Base-by-base conservation (phyloP, 2,797 vertebrate species). In the Lates japonicus region DNA sequence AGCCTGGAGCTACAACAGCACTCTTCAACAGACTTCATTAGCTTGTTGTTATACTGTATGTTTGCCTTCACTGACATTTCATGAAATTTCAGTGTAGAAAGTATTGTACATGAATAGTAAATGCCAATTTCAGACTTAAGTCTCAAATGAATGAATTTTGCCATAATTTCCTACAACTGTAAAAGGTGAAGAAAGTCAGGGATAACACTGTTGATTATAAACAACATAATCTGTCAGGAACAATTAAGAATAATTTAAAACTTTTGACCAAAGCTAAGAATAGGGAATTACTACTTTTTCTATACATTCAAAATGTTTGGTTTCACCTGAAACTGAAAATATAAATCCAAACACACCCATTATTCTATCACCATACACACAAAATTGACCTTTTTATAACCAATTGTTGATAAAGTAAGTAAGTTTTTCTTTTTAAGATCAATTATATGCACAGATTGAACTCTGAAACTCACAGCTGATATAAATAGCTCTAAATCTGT, bases 351-450 rank as follows among this genome's bases (percentile, higher is more conserved):
- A 51, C 20, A 51, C 20, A 11, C 6, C 20, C 8, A 22, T 22
- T 11, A 4, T 51, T 22, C 20, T 51, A 51, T n/a, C 19, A 49
- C 19, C 51, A 25, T 25, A 52, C n/a, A 5, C 13, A 44, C 19
- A 49, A 46, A 46, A 49, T 6, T n/a, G 31, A 44, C 61, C 16
- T 31, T 14, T 46, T 63, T 17, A 48, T 33, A 25, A 31, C 9
- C n/a, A 17, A 57, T 19, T 33, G 46, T 51, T 14, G 2, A 37
- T 11, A 51, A 37, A 9, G 19, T 11, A 29, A 12, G 4, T 25
- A 3, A 35, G 2, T 54, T 29, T 29, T 52, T n/a, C 51, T 5
- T 52, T 52, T 54, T 65, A 14, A 71, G 82, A 49, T 49, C 19
- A 7, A 3, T 37, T 13, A 70, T 37, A 58, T 25, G 9, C 14